Evolutionary conservation across 1,140 invertebrate genomes (phyloP), one percentile per base, ranked within the genome.

Genomic region (Macrosteles quadrilineatus): DNA sequence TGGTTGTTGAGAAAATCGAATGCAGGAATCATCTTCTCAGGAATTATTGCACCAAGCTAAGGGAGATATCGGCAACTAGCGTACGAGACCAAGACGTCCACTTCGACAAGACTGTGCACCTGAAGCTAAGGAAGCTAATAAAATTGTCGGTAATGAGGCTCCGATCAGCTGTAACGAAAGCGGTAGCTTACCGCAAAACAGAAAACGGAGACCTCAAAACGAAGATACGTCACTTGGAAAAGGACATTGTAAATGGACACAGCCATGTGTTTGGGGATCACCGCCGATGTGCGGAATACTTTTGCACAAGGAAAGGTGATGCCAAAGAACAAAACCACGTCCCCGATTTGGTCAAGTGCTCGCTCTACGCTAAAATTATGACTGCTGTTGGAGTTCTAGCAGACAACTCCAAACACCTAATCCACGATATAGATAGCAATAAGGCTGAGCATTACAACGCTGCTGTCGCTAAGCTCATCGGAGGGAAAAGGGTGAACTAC

Each of bases 21-120:
- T 67, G 73, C 79, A 11, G 59, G 72, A 47, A 66, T 43, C 64
- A 62, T 71, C 47, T 72, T 23, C 47, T 71, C 12, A 50, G 66
- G 25, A 25, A 69, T 27, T 71, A 73, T 30, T 73, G 64, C 21
- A 71, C 67, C 29, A 72, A 71, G 32, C 36, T 73, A 40, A 40
- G 19, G 32, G 23, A 71, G 62, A 72, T 68, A 19, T 72, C 47
- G 43, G 57, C 27, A 70, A 66, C 67, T 36, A 32, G 17, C 40
- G 30, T 50, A 40, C 67, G 69, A 40, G 21, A 12, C 40, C 9
- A 9, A 57, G 68, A n/a, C n/a, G n/a, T n/a, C n/a, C n/a, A n/a
- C n/a, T n/a, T n/a, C n/a, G n/a, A n/a, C n/a, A n/a, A n/a, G n/a
- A 69, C 40, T 55, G 64, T 57, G 68, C 23, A 47, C 29, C 32